Percentiles rank a stretch among this genome's conserved stretches.
Conservation (phyloP, 2,888 invertebrate species). For the Choristoneura rosaceana region DNA sequence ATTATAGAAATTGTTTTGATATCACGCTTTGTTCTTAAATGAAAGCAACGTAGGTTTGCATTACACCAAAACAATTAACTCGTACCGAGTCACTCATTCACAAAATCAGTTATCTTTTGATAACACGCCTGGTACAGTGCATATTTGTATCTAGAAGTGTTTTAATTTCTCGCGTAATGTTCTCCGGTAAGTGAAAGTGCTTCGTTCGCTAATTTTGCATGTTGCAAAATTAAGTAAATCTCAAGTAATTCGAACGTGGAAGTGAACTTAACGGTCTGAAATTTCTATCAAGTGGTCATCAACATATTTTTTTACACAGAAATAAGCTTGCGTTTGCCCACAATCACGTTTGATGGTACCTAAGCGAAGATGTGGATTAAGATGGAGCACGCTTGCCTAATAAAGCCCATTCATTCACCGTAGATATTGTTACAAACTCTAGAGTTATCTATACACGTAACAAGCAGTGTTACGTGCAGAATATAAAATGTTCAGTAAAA, state of each 20-base stretch:
- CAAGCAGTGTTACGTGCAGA: background rate
- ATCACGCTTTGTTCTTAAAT: slow-evolving; percentile 17
- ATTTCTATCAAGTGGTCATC: background rate
- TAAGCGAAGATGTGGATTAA: too few species aligned
- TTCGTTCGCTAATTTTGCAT: background rate
- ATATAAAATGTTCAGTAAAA: slow-evolving; percentile 3
- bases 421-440: background rate
- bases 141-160: background rate
- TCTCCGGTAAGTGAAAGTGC: slow-evolving; percentile 10
- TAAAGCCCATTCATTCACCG: too few species aligned
- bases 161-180: background rate
- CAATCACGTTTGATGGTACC: too few species aligned
- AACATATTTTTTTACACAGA: background rate
- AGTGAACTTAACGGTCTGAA: background rate
- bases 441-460: background rate
- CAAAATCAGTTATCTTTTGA: slow-evolving; percentile 4
- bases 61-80: slow-evolving; percentile 20
- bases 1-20: slow-evolving; percentile 6
- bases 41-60: slow-evolving; percentile 5
- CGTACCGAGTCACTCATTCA: background rate
- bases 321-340: too few species aligned
- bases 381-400: too few species aligned
- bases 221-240: background rate
- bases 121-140: slow-evolving; percentile 1
- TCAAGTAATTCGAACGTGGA: background rate